phyloP scores from a whole-genome alignment of 2,888 invertebrate genomes.

The Margaritifera margaritifera region DNA sequence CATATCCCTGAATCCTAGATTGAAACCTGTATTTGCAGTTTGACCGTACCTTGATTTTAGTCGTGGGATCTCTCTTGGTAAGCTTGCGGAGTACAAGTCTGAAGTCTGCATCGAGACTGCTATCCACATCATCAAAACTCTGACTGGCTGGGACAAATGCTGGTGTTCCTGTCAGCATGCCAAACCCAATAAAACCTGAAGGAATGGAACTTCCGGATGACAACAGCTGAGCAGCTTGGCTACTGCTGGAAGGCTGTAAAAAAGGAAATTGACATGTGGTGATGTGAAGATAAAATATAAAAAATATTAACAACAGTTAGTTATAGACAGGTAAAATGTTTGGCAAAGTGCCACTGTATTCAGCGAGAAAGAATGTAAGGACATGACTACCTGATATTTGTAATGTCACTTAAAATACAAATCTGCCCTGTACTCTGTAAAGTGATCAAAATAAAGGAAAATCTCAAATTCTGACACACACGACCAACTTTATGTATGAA shows the following conservation, averaged over 20 bases:
- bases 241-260: conserved; percentile 89
- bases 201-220: conserved; percentile 73
- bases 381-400: too few species aligned
- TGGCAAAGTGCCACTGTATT: neutral
- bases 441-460: too few species aligned
- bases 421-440: too few species aligned
- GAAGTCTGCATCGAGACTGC: conserved; percentile 81
- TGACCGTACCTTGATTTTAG: conserved; percentile 83
- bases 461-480: too few species aligned
- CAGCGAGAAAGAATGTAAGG: too few species aligned
- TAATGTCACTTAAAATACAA: too few species aligned
- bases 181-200: conserved; percentile 80
- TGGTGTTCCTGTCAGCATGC: conserved; percentile 77
- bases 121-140: conserved; percentile 77
- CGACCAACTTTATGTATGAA: too few species aligned
- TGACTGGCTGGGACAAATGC: conserved; percentile 77
- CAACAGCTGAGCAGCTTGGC: conserved; percentile 88
- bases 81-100: conserved; percentile 88
- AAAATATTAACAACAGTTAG: neutral
- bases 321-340: neutral
- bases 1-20: too few species aligned
- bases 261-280: neutral
- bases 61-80: conserved; percentile 90
- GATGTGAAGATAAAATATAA: neutral
- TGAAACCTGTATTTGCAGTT: too few species aligned